phyloP scores from a whole-genome alignment of 2,797 vertebrate species.

The Lithobates sylvaticus region DNA sequence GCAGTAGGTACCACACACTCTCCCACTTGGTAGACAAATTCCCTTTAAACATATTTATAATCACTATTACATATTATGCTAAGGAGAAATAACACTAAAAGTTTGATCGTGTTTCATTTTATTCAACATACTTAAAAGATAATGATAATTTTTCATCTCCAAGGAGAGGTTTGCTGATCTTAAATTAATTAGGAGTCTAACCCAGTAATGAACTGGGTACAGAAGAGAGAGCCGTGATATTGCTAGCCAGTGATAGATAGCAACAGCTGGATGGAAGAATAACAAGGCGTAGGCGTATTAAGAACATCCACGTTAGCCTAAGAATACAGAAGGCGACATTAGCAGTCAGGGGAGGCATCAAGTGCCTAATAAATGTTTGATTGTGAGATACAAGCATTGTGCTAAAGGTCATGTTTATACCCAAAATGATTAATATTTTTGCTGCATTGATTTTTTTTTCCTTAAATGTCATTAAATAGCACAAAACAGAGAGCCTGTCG shows the following conservation, averaged over 20 bases:
- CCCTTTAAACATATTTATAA: no score
- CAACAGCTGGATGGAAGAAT: conserved; percentile 19
- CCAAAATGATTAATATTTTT: conserved; percentile 57
- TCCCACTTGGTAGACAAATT: not conserved
- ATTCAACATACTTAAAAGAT: not conserved
- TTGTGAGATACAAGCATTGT: conserved; percentile 39
- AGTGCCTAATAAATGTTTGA: conserved; percentile 37
- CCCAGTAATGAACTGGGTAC: conserved; percentile 15
- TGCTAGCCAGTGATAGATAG: conserved; percentile 14
- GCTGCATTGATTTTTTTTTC: conserved; percentile 46
- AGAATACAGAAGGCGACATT: conserved; percentile 43
- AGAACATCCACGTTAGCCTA: not conserved
- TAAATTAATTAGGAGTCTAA: conserved; percentile 14
- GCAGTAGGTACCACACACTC: no score
- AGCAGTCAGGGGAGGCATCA: conserved; percentile 21
- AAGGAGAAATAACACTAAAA: not conserved
- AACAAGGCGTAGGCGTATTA: conserved; percentile 15
- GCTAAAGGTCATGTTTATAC: conserved; percentile 53
- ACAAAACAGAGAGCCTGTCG: conserved; percentile 17
- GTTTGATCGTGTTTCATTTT: not conserved
- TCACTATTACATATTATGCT: not conserved
- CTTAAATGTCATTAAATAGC: conserved; percentile 54
- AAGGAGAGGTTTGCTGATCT: not conserved
- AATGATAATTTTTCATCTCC: conserved; percentile 4
- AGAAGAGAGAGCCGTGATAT: not conserved